Percentiles rank a stretch among this genome's conserved stretches.
Conservation (phyloP, 2,797 vertebrate species). For the Petrocephalus sullivani region DNA sequence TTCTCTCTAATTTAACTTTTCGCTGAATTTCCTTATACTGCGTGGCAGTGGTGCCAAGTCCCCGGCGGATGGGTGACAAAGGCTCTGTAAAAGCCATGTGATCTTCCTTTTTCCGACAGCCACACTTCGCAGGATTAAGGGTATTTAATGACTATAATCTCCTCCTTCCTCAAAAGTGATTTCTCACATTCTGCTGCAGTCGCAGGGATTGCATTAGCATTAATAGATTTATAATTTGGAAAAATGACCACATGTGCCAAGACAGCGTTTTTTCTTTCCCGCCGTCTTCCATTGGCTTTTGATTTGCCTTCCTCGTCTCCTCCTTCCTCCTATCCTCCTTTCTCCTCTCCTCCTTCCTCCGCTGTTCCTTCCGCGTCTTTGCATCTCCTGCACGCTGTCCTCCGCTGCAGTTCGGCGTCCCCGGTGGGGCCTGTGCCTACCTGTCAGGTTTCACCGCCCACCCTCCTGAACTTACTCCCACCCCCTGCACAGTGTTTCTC, state of each 20-base stretch:
- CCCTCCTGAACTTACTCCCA: background rate
- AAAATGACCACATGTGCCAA: conserved; percentile 51
- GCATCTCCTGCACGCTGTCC: conserved; percentile 32
- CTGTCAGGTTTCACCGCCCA: conserved; percentile 36
- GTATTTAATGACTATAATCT: conserved; percentile 94
- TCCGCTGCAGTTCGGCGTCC: conserved; percentile 25
- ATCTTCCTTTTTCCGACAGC: conserved; percentile 80
- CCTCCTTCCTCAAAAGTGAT: conserved; percentile 72
- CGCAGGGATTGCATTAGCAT: conserved; percentile 65
- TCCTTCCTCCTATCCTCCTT: background rate
- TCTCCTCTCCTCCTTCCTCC: conserved; percentile 19
- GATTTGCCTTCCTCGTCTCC: background rate
- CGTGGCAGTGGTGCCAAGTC: conserved; percentile 74
- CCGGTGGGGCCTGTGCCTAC: conserved; percentile 35
- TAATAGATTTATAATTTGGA: conserved; percentile 49
- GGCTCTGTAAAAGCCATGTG: conserved; percentile 77
- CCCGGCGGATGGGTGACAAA: conserved; percentile 70
- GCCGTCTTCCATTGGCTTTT: conserved; percentile 16
- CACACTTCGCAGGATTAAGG: conserved; percentile 87
- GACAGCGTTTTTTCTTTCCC: conserved; percentile 28
- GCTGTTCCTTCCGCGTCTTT: conserved; percentile 36
- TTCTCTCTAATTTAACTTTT: conserved; percentile 79
- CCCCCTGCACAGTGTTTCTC: conserved; percentile 9
- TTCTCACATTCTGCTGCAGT: conserved; percentile 68
- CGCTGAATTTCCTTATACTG: conserved; percentile 72